Percentiles rank a stretch among this genome's conserved stretches.
These are phyloP conservation scores for Onychomys torridus DNA, from an alignment of 2,797 vertebrate species.

Conservation along the genomic window DNA sequence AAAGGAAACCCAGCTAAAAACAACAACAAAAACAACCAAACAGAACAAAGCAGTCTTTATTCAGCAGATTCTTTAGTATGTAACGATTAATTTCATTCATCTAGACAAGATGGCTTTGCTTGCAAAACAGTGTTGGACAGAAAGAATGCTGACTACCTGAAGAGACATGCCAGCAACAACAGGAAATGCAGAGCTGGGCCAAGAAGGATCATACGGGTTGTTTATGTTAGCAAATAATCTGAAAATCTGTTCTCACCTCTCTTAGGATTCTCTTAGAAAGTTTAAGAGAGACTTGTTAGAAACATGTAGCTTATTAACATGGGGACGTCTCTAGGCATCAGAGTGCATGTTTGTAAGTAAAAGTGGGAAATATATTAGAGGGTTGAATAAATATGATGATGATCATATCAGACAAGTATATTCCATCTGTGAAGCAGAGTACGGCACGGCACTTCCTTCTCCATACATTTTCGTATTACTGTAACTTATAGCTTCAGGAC, in stretches of 20 bases:
- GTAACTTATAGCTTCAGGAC: neutral
- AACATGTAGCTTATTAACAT: neutral
- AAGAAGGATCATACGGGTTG: neutral
- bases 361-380: neutral
- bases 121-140: neutral
- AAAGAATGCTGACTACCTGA: conserved; percentile 14
- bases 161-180: conserved; percentile 24
- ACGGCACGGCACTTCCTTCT: neutral
- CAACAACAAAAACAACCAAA: neutral
- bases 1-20: neutral
- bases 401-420: neutral
- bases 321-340: neutral
- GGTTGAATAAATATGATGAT: neutral
- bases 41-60: conserved; percentile 11
- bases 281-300: neutral
- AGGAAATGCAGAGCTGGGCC: neutral
- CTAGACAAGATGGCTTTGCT: neutral
- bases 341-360: neutral
- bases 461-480: neutral
- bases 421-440: neutral
- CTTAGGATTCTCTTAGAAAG: neutral
- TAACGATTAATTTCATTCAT: neutral
- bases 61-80: neutral
- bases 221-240: conserved; percentile 16
- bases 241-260: neutral